Evolutionary conservation across 2,888 invertebrate species (phyloP), one percentile per base, ranked within the genome.

Genomic region (Microctonus aethiopoides): DNA sequence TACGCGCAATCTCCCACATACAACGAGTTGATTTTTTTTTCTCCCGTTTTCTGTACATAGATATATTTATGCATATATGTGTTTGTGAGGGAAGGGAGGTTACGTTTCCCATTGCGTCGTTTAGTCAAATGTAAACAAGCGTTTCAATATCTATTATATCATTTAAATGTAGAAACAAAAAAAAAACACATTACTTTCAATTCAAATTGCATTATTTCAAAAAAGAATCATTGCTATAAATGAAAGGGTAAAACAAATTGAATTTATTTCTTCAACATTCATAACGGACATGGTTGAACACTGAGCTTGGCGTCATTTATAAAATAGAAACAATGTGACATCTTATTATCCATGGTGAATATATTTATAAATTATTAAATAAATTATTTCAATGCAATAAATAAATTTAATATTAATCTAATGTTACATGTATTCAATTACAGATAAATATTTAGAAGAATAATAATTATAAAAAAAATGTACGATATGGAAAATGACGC

Each of bases 71-170:
- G n/a, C n/a, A n/a, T 32, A 32, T 7, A 7, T 32, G 10, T 36
- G 16, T 5, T 16, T 66, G 32, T 46, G 64, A 64, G 36, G 39
- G 41, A 57, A 54, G 32, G 16, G 57, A 66, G 66, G 66, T 66
- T 66, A 66, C 41, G 66, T 66, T 66, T 56, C 22, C 57, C 41
- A 29, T 66, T 66, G 57, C 39, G 64, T 56, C 36, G 24, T 22
- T 39, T 20, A 41, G 29, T 29, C 41, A 46, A 41, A 66, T 66
- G 66, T 66, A 66, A 66, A 66, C 66, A 66, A 57, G 57, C 56
- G 29, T 54, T 24, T 11, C 0, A 5, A 54, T 11, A 54, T 26
- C 13, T 10, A 24, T 11, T 2, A 54, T n/a, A n/a, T n/a, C 6
- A 13, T 26, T 54, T 13, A 11, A 54, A 24, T 46, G 16, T n/a